Base-by-base conservation (phyloP, 2,113 vertebrate genomes). In the Lathamus discolor region DNA sequence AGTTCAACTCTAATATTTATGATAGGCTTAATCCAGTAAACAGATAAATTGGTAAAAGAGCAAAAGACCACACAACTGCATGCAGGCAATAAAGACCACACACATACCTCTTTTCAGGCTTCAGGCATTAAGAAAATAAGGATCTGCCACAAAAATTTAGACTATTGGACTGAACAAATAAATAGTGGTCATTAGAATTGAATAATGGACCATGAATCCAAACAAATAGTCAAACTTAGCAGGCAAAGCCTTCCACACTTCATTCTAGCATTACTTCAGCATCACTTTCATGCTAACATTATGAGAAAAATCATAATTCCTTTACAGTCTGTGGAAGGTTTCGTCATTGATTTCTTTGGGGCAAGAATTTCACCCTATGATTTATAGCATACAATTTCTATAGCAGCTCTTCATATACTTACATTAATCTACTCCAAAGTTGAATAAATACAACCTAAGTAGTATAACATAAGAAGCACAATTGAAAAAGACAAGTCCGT, bases 141-240 rank as follows among this genome's bases (percentile, higher is more conserved):
- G 88, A 89, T 69, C 31, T 92, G 80, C 44, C 88, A 82, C 90
- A 83, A 94, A 95, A 94, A 94, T 70, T 76, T 63, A 84, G 86
- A 37, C 74, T 91, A 13, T 35, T 89, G 69, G 73, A 43, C 74
- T 94, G 92, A 96, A 91, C 83, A 97, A 97, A 97, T 94, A 96
- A 97, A 97, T 85, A 79, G 37, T 31, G 70, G 83, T 96, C 92
- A 89, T 92, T 84, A 85, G 81, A 84, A 62, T 44, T 94, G 83
- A 96, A 94, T 89, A 94, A 94, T 93, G 95, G 86, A 79, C 81
- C 67, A 79, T 6, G 6, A 96, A 95, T 79, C 91, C 91, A 95
- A 96, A 97, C 86, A 96, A 93, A 92, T 62, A 96, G 90, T 93
- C 86, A 84, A 73, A 86, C 28, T 67, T 91, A 89, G 15, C 29